Percentiles rank a stretch among this genome's conserved stretches.
phyloP scores from a whole-genome alignment of 2,113 vertebrate species.

The Aspidoscelis tigris region DNA sequence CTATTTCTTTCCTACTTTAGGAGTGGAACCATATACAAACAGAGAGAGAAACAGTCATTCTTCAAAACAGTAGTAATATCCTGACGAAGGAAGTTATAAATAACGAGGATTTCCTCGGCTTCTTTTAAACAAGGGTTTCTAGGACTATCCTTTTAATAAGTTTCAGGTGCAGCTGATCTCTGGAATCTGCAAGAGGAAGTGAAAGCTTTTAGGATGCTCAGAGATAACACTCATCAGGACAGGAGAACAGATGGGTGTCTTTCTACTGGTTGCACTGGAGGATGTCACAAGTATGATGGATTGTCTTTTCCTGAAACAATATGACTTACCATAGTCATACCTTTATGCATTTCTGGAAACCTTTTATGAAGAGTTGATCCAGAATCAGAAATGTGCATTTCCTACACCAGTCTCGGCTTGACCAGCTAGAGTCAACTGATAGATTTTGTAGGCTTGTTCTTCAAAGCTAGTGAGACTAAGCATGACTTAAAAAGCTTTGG shows the following conservation, averaged over 20 bases:
- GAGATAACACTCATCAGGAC: conserved; percentile 36
- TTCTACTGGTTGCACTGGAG: conserved; percentile 6
- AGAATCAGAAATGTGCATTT: not conserved
- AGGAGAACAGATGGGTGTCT: conserved; percentile 49
- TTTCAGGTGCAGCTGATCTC: conserved; percentile 49
- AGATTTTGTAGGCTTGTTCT: not conserved
- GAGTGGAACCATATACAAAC: not conserved
- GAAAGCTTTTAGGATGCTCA: conserved; percentile 35
- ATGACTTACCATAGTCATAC: not conserved
- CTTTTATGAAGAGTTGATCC: not conserved
- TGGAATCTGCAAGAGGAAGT: conserved; percentile 51
- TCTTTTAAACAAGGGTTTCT: conserved; percentile 1
- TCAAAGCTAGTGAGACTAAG: not conserved
- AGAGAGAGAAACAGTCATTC: not conserved
- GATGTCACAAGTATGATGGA: not conserved
- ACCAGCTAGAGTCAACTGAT: not conserved
- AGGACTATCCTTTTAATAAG: conserved; percentile 53
- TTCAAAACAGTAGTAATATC: conserved; percentile 41
- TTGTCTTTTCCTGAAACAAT: not conserved
- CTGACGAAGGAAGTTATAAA: conserved; percentile 55
- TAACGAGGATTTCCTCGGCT: conserved; percentile 41
- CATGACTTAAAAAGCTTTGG: too few relatives aligned
- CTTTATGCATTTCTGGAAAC: not conserved
- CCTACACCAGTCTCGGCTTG: not conserved
- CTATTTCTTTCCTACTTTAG: not conserved